Conservation (phyloP, 2,797 vertebrate genomes). For the Psittacula derbiana region DNA sequence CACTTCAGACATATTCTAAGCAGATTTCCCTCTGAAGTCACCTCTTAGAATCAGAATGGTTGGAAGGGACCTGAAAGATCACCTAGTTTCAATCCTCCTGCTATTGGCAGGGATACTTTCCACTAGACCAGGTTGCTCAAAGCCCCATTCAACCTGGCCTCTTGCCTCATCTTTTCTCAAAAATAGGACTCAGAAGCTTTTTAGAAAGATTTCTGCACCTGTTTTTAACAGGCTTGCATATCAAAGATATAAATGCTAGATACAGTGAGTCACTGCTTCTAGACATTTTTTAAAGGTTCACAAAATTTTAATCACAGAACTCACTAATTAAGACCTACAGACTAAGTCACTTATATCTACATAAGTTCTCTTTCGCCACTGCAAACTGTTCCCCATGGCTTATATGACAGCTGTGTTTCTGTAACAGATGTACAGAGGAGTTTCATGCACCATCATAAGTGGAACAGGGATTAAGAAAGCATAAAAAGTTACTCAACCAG, state of each 20-base stretch:
- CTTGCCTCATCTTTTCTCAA: background rate
- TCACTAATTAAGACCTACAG: constrained; percentile 44
- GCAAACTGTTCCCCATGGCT: background rate
- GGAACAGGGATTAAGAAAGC: background rate
- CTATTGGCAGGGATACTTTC: background rate
- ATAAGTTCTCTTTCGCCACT: background rate
- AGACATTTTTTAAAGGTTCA: constrained; percentile 30
- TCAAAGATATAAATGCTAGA: background rate
- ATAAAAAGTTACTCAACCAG: background rate
- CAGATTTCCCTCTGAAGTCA: background rate
- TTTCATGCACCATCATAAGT: background rate
- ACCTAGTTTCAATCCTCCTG: background rate
- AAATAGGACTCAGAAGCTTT: background rate
- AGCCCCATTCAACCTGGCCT: background rate
- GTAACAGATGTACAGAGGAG: accelerated
- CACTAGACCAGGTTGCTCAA: background rate
- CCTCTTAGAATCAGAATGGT: background rate
- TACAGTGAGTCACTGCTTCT: background rate
- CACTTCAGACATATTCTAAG: background rate
- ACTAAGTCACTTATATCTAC: background rate
- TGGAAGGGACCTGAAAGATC: background rate
- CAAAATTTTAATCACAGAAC: constrained; percentile 25
- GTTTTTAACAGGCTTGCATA: background rate
- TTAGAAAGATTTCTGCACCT: background rate
- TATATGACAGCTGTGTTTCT: background rate